Conservation (phyloP, 2,888 invertebrate genomes). For the Raillietiella orientalis region DNA sequence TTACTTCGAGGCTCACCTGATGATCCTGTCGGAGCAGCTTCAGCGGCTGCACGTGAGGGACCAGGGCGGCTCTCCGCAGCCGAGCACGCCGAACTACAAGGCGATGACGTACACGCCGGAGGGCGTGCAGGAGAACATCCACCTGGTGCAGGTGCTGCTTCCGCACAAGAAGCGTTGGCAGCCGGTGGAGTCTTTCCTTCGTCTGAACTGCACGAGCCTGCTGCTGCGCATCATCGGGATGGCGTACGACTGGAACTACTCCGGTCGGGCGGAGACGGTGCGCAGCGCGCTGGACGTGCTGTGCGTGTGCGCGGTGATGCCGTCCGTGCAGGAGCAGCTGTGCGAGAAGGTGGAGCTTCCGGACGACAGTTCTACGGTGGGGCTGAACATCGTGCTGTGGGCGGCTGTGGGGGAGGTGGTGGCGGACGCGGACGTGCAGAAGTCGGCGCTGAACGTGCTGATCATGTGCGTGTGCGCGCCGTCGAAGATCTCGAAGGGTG, state of each 20-base stretch:
- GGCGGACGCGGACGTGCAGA: slow-evolving; percentile 25
- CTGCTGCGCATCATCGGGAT: slow-evolving; percentile 57
- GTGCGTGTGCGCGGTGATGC: slow-evolving; percentile 61
- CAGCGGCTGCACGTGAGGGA: slow-evolving; percentile 20
- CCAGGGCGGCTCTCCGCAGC: background rate
- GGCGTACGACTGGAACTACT: slow-evolving; percentile 70
- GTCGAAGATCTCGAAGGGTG: background rate
- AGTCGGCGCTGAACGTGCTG: slow-evolving; percentile 27
- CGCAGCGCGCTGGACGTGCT: slow-evolving; percentile 49
- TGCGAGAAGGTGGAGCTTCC: slow-evolving; percentile 15
- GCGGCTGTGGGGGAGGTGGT: slow-evolving; percentile 74
- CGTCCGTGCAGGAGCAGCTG: slow-evolving; percentile 25
- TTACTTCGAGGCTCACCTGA: slow-evolving; percentile 69
- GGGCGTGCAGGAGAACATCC: slow-evolving; percentile 28
- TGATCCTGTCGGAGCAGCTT: slow-evolving; percentile 49
- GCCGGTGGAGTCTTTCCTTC: slow-evolving; percentile 55
- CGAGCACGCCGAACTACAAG: too few species aligned
- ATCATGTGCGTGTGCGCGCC: slow-evolving; percentile 85
- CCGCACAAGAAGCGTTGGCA: slow-evolving; percentile 47
- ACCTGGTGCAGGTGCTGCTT: slow-evolving; percentile 37
- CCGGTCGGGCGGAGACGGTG: slow-evolving; percentile 50
- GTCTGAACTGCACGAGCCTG: slow-evolving; percentile 37
- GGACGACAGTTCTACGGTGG: slow-evolving; percentile 39
- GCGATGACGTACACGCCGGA: too few species aligned
- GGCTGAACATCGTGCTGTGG: slow-evolving; percentile 38